phyloP scores from a whole-genome alignment of 1,140 invertebrate species.

The Agrypnia vestita region DNA sequence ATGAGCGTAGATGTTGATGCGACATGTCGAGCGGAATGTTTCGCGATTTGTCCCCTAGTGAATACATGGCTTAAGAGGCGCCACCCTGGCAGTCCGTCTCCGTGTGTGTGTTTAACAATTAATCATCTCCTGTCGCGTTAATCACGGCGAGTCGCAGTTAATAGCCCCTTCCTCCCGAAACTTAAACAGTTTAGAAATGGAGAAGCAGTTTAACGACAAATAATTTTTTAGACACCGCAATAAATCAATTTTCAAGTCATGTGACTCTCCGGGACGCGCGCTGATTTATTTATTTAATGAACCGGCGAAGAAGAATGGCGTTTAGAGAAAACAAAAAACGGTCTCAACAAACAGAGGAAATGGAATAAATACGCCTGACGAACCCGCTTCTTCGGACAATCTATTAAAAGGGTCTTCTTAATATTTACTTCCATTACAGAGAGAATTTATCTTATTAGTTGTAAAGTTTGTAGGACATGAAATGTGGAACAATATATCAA shows the following conservation, averaged over 20 bases:
- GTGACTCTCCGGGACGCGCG: slow-evolving; percentile 30
- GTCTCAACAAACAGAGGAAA: slow-evolving; percentile 6
- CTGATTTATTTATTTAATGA: slow-evolving; percentile 30
- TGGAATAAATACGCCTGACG: slow-evolving; percentile 1
- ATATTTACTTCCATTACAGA: too few species aligned
- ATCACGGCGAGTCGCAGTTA: slow-evolving; percentile 35
- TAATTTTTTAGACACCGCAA: slow-evolving; percentile 38
- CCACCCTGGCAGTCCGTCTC: slow-evolving; percentile 40
- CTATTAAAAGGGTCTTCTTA: background rate
- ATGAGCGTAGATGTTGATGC: too few species aligned
- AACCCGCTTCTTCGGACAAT: background rate
- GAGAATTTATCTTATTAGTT: too few species aligned
- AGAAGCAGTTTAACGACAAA: slow-evolving; percentile 48
- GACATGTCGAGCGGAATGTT: too few species aligned
- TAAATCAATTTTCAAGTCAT: slow-evolving; percentile 41
- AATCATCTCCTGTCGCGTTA: slow-evolving; percentile 48
- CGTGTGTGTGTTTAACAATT: slow-evolving; percentile 49
- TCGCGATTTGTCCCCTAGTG: too few species aligned
- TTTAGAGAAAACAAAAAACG: background rate
- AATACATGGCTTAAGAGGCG: too few species aligned
- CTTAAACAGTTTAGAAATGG: slow-evolving; percentile 22
- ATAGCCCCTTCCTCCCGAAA: slow-evolving; percentile 34
- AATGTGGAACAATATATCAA: too few species aligned
- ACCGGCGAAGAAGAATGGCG: slow-evolving; percentile 7
- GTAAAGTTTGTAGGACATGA: too few species aligned